Conservation (phyloP, 2,888 invertebrate genomes). For the Orthonychiurus folsomi region DNA sequence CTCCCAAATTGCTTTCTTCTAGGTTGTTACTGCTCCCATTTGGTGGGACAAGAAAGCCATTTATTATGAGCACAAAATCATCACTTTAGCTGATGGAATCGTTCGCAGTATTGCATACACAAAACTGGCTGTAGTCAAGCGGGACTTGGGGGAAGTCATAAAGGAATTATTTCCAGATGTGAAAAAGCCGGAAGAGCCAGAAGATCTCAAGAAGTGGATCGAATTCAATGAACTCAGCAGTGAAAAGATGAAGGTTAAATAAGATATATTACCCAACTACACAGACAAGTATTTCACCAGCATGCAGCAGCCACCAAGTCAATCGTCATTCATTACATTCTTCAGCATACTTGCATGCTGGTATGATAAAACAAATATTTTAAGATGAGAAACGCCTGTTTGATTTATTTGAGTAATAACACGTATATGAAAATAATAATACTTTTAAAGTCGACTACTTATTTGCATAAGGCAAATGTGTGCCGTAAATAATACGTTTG, state of each 20-base stretch:
- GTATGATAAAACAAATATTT: no score
- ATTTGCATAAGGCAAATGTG: no score
- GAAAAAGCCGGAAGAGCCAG: constrained; percentile 56
- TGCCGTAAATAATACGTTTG: no score
- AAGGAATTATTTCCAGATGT: constrained; percentile 56
- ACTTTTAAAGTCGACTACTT: no score
- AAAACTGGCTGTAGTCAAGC: constrained; percentile 56
- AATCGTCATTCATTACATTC: no score
- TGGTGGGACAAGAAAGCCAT: constrained; percentile 81
- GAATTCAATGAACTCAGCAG: constrained; percentile 69
- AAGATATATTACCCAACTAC: no score
- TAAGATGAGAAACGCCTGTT: no score
- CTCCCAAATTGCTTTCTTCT: constrained; percentile 3
- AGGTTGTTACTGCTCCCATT: constrained; percentile 47
- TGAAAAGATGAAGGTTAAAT: constrained; percentile 54
- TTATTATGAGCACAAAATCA: constrained; percentile 74
- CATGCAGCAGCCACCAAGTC: no score
- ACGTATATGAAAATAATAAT: no score
- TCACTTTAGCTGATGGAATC: constrained; percentile 65
- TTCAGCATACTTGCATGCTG: no score
- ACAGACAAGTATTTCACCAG: no score
- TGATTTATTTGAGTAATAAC: no score
- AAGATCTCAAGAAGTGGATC: constrained; percentile 66
- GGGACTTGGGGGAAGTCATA: constrained; percentile 56
- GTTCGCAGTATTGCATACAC: constrained; percentile 67